phyloP scores from a whole-genome alignment of 2,888 invertebrate species.

The Erebia epiphron region DNA sequence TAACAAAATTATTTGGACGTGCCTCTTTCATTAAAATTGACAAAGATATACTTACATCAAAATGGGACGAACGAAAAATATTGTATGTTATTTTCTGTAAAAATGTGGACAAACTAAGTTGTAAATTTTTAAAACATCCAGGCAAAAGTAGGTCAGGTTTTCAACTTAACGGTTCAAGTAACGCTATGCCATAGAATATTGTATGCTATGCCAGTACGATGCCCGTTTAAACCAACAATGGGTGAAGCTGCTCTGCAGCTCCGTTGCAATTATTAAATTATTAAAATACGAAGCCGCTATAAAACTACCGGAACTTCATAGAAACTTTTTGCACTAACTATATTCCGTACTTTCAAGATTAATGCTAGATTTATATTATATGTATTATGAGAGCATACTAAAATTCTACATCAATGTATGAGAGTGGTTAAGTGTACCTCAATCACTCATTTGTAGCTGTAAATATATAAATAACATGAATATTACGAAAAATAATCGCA shows the following conservation, averaged over 20 bases:
- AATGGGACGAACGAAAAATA: not conserved
- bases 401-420: too few relatives aligned
- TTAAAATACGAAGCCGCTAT: conserved; percentile 1
- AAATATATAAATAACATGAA: too few relatives aligned
- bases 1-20: not conserved
- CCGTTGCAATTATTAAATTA: conserved; percentile 13
- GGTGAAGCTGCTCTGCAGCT: conserved; percentile 17
- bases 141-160: not conserved
- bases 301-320: not conserved
- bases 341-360: too few relatives aligned
- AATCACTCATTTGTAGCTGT: too few relatives aligned
- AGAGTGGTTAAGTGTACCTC: too few relatives aligned
- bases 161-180: not conserved
- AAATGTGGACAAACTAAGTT: not conserved
- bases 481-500: too few relatives aligned
- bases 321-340: too few relatives aligned
- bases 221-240: conserved; percentile 16
- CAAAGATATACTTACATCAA: not conserved
- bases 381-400: too few relatives aligned
- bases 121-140: not conserved
- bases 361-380: too few relatives aligned
- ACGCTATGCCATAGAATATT: not conserved
- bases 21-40: not conserved
- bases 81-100: not conserved
- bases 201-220: not conserved